A percentile compares a stretch with the other conserved stretches of the same genome.
Evolutionary conservation across 2,113 vertebrate species (phyloP).

Genomic region (Oceanodroma tethys): DNA sequence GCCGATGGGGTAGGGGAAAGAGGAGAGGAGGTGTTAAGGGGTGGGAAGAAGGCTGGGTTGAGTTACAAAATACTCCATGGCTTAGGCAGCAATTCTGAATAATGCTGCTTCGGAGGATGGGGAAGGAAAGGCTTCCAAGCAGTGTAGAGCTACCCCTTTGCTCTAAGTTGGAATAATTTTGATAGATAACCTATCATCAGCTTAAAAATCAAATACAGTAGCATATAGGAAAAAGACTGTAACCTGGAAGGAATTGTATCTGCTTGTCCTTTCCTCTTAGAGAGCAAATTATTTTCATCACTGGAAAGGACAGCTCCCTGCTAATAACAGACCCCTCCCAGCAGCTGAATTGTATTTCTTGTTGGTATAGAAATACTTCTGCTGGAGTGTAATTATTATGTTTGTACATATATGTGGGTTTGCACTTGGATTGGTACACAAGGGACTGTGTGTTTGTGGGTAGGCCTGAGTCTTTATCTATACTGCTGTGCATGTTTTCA

Average conservation of each 20-base stretch:
- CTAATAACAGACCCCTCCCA: neutral
- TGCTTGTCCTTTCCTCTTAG: neutral
- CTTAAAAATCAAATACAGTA: slow-evolving; percentile 15
- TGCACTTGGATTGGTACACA: neutral
- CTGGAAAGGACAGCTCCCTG: neutral
- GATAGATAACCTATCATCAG: neutral
- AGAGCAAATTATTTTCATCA: neutral
- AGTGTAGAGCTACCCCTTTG: neutral
- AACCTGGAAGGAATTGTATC: neutral
- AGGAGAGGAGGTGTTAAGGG: slow-evolving; percentile 8
- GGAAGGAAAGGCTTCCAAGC: slow-evolving; percentile 28
- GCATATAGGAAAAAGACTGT: neutral
- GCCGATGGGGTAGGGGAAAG: neutral
- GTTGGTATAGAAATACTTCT: neutral
- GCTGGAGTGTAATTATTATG: neutral
- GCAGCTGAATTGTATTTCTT: neutral
- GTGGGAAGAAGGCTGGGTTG: slow-evolving; percentile 4
- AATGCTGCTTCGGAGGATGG: neutral
- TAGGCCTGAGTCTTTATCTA: neutral
- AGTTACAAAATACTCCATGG: neutral
- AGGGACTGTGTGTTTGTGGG: neutral
- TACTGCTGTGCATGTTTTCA: neutral
- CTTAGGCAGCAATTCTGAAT: slow-evolving; percentile 34
- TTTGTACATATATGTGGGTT: neutral
- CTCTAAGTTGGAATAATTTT: slow-evolving; percentile 14